Base-by-base conservation (phyloP, 2,888 invertebrate species). In the Nemotelus nigrinus region DNA sequence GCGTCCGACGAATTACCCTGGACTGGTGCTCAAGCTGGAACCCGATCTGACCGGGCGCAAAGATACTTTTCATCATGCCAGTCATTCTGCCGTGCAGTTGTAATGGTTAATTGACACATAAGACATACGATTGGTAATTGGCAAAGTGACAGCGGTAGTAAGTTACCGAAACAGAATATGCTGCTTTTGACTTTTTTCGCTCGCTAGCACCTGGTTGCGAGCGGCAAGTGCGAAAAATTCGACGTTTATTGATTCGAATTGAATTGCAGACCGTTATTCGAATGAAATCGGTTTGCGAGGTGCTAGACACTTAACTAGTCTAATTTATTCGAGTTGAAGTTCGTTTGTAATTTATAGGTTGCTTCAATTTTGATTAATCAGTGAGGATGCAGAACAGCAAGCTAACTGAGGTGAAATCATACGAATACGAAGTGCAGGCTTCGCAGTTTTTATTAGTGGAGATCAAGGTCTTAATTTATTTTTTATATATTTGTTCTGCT, bases 71-170 rank as follows among this genome's bases (percentile, higher is more conserved):
- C 74, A 74, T 74, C 74, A 60, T 74, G 74, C 74, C 74, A 74
- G 74, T 63, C 74, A 74, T 70, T 55, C 70, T 70, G 10, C 43
- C 70, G 41, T 50, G 74, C 60, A 45, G 60, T 60, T 48, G 60
- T 44, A 58, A 57, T 63, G 48, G 47, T 74, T 60, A 74, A 74
- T 74, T 74, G 74, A 74, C 74, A 74, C 60, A 60, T 63, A 50
- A 74, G 74, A 74, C 74, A 74, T 74, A 74, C 74, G 74, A 74
- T 74, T 60, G 50, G 74, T 74, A 74, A 74, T 74, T 74, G 74
- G 48, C 44, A 47, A 63, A 74, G 39, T 60, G 74, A 74, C 74
- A 74, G 74, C 74, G 60, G 60, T 60, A 63, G 74, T 74, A 74
- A 74, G 74, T 74, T 74, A 74, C 63, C 41, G 74, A 74, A 60